Percentiles rank a stretch among this genome's conserved stretches.
phyloP scores from a whole-genome alignment of 2,113 vertebrate genomes.

The Ardeotis arabs region DNA sequence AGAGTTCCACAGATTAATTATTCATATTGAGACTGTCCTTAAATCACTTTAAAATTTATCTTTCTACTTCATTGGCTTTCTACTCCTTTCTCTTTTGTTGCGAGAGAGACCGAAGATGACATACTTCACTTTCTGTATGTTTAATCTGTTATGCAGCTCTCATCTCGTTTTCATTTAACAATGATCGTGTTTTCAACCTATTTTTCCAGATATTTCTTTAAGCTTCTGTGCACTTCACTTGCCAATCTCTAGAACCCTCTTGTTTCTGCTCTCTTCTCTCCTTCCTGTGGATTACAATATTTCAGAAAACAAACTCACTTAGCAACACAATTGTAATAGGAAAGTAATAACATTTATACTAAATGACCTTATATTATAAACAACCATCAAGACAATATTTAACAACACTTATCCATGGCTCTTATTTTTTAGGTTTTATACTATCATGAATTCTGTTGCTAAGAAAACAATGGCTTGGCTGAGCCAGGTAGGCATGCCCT shows the following conservation, averaged over 20 bases:
- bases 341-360: background rate
- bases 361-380: background rate
- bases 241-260: background rate
- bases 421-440: background rate
- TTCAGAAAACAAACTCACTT: background rate
- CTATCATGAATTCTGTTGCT: background rate
- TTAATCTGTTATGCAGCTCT: background rate
- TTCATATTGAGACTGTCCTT: background rate
- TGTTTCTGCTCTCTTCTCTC: background rate
- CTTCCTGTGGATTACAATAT: background rate
- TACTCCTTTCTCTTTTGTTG: background rate
- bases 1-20: background rate
- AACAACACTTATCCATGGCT: background rate
- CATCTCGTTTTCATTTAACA: background rate
- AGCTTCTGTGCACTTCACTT: background rate
- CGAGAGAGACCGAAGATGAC: background rate
- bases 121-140: background rate
- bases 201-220: background rate
- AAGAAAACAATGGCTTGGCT: background rate
- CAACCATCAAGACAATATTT: background rate
- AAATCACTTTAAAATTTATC: background rate
- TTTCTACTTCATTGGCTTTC: background rate
- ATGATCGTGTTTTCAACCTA: background rate
- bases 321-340: background rate
- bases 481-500: background rate